Evolutionary conservation across 2,888 invertebrate genomes (phyloP), one percentile per base, ranked within the genome.

Genomic region (Chirona hameri): DNA sequence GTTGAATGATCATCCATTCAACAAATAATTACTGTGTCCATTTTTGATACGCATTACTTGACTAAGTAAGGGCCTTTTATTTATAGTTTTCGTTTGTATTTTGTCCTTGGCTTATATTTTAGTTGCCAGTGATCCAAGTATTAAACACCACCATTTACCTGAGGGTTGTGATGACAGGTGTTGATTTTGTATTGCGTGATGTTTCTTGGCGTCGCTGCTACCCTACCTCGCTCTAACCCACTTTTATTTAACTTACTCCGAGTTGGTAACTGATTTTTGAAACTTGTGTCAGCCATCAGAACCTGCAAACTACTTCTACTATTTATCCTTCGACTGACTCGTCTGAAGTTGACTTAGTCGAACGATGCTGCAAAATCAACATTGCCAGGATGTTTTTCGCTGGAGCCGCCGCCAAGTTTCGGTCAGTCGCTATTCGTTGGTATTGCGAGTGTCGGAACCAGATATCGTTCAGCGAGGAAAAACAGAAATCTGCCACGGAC

Each of bases 291-390:
- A 7, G 31, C 27, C 27, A 65, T 65, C 65, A 65, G 65, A 65
- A 65, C n/a, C 65, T 7, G 65, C 1, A 65, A 65, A 65, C 65
- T 65, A 27, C n/a, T 65, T n/a, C 24, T 7, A 29, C 29, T 18
- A 31, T 29, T 72, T 31, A 31, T 27, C 10, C 31, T 18, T 21
- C 15, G 27, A 18, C 31, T 31, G 31, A 4, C 24, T 14, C 31
- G 72, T 12, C 72, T 18, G 72, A 72, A 31, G 72, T 72, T 72
- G 72, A 72, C 72, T 72, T 31, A 29, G 72, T 72, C 10, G 31
- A 31, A 72, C 65, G n/a, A 18, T 31, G 29, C 72, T 18, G 31
- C 72, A 72, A 72, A 72, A 31, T 72, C 72, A 72, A 72, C 72
- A 72, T 18, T 15, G 72, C 18, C 4, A 14, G 5, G 31, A 27